Evolutionary conservation across 2,797 vertebrate species (phyloP), one percentile per base, ranked within the genome.

Genomic region (Sarcoramphus papa): DNA sequence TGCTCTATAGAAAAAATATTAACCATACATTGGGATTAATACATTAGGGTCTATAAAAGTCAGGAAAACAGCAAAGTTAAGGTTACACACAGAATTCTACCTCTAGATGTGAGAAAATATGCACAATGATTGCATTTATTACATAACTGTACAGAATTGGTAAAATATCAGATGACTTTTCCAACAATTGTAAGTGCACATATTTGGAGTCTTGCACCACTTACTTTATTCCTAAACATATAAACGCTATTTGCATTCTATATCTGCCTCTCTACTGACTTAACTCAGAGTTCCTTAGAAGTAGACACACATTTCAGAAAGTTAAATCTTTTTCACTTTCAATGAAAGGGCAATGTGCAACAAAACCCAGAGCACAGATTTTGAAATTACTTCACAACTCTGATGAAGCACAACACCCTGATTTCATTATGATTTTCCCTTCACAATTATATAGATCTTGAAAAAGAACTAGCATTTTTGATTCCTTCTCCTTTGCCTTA

Each of bases 241-340:
- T 2, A 48, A 82, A 37, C 9, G 31, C 17, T 40, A 40, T 30
- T 70, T 91, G 6, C 7, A 41, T 60, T 85, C 28, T 85, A 0
- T 54, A 75, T 47, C 9, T 83, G 51, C 53, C 56, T 77, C 19
- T 62, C 15, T 60, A 63, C 17, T 78, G 19, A 22, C 24, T 90
- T 85, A 65, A 51, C 27, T 45, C 9, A 43, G 41, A 54, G 13
- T 41, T 35, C 12, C 43, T 85, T 67, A 40, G 12, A 75, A 40
- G 6, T 19, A 64, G 11, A 10, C 16, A 37, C 0, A 0, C 2
- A n/a, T 21, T 80, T 63, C 25, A 63, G 56, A 63, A 83, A 77
- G 13, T 67, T 70, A 60, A 45, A n/a, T 28, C 4, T 50, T 83
- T 47, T 91, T 24, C 30, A n/a, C 4, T 70, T 65, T 18, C 23